These are phyloP conservation scores for Phymatocera aterrima DNA, from an alignment of 2,888 invertebrate genomes.

Conservation along the genomic window DNA sequence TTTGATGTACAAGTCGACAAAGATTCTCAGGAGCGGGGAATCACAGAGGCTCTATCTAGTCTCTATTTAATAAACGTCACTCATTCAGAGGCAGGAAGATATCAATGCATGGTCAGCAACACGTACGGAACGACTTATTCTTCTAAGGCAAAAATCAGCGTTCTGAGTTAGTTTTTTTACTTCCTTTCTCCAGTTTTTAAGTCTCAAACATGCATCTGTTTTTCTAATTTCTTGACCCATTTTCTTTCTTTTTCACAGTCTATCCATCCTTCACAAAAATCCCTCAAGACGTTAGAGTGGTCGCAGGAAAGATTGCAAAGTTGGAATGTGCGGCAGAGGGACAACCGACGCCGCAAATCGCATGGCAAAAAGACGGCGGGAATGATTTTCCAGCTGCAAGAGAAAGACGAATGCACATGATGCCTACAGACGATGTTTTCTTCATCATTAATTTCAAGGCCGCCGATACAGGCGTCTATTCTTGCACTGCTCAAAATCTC, in stretches of 20 bases:
- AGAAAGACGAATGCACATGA: constrained; percentile 94
- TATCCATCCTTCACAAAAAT: constrained; percentile 91
- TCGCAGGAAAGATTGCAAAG: constrained; percentile 89
- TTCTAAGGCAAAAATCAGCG: constrained; percentile 88
- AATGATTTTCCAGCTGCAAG: constrained; percentile 96
- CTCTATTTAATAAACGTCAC: constrained; percentile 86
- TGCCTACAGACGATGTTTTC: constrained; percentile 93
- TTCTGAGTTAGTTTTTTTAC: constrained; percentile 80
- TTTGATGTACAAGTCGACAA: constrained; percentile 74
- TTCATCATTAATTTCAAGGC: constrained; percentile 94
- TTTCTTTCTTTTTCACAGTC: constrained; percentile 76
- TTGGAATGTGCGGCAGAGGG: constrained; percentile 95
- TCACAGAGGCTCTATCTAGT: constrained; percentile 83
- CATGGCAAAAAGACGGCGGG: constrained; percentile 94
- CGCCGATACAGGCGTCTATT: constrained; percentile 93
- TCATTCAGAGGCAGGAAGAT: constrained; percentile 89
- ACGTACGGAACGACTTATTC: constrained; percentile 94
- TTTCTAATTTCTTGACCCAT: constrained; percentile 21
- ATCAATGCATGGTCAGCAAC: constrained; percentile 95
- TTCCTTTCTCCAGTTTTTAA: background rate
- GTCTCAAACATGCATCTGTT: background rate
- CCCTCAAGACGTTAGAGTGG: constrained; percentile 89
- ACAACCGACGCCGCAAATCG: constrained; percentile 91
- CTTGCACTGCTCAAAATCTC: constrained; percentile 93
- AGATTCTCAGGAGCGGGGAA: constrained; percentile 76